These are phyloP conservation scores for Thomomys bottae DNA, from an alignment of 2,113 vertebrate species.

Conservation along the genomic window DNA sequence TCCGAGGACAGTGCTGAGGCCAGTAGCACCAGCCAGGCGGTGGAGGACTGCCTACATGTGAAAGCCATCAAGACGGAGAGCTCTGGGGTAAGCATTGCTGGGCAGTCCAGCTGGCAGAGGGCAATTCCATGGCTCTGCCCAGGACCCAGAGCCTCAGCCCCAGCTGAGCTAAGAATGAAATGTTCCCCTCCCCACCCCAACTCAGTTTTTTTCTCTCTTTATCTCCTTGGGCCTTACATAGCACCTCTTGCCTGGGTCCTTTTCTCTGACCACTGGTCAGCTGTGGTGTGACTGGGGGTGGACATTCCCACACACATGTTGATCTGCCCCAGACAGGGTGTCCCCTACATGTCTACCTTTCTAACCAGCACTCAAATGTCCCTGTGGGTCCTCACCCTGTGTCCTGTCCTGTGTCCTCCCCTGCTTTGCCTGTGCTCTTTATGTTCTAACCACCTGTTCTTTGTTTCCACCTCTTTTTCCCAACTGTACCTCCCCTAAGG, in stretches of 20 bases:
- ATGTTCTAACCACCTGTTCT: slow-evolving; percentile 88
- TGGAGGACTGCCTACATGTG: slow-evolving; percentile 91
- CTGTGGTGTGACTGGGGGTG: not conserved
- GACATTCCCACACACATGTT: not conserved
- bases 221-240: not conserved
- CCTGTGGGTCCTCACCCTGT: not conserved
- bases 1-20: slow-evolving; percentile 87
- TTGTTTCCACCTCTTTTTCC: slow-evolving; percentile 87
- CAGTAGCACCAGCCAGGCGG: slow-evolving; percentile 88
- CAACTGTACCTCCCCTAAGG: slow-evolving; percentile 91
- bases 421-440: slow-evolving; percentile 72
- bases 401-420: slow-evolving; percentile 42
- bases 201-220: not conserved
- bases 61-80: slow-evolving; percentile 96
- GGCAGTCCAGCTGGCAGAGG: not conserved
- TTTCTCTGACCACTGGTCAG: not conserved
- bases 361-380: rapidly evolving
- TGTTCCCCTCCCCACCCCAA: not conserved
- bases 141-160: not conserved
- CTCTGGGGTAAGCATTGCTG: slow-evolving; percentile 90
- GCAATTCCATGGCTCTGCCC: not conserved
- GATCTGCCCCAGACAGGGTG: not conserved
- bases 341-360: not conserved
- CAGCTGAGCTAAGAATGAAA: not conserved
- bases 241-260: not conserved